Percentiles rank a stretch among this genome's conserved stretches.
Conservation (phyloP, 37 sponge, comb jelly and placozoan genomes). For the Trichoplax adhaerens region DNA sequence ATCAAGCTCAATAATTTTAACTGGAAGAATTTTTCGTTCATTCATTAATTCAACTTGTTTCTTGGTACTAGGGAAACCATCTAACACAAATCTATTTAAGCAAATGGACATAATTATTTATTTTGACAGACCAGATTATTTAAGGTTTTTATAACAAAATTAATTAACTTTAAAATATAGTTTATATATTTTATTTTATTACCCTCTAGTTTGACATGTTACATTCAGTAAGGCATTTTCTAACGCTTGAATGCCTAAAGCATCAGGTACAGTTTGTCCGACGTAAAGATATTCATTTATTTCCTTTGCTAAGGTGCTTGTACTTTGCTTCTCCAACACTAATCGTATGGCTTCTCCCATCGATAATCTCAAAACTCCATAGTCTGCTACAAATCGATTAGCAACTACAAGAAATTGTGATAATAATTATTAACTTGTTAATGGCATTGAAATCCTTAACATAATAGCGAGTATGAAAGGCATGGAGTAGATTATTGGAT, state of each 20-base stretch:
- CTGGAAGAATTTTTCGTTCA: constrained; percentile 54
- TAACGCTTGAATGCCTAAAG: constrained; percentile 60
- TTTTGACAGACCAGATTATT: too few relatives aligned
- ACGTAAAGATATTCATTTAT: constrained; percentile 36
- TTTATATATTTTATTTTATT: not conserved
- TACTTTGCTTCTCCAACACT: constrained; percentile 43
- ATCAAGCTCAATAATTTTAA: constrained; percentile 54
- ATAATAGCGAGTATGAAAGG: too few relatives aligned
- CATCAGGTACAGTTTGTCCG: constrained; percentile 79
- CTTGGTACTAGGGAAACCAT: constrained; percentile 87
- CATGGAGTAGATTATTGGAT: too few relatives aligned
- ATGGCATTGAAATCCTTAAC: too few relatives aligned
- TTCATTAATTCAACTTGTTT: constrained; percentile 60
- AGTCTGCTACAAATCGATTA: constrained; percentile 34
- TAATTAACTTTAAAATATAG: too few relatives aligned
- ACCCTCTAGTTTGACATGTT: constrained; percentile 80
- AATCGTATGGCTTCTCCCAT: constrained; percentile 68
- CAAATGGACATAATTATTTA: too few relatives aligned
- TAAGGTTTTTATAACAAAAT: too few relatives aligned
- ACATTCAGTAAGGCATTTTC: constrained; percentile 59
- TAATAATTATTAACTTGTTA: too few relatives aligned
- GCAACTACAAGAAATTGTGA: constrained; percentile 32
- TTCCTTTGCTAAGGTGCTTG: constrained; percentile 44
- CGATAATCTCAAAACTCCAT: constrained; percentile 63
- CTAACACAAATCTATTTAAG: constrained; percentile 55